Evolutionary conservation across 2,888 invertebrate genomes (phyloP), one percentile per base, ranked within the genome.

Genomic region (Tridacna gigas): DNA sequence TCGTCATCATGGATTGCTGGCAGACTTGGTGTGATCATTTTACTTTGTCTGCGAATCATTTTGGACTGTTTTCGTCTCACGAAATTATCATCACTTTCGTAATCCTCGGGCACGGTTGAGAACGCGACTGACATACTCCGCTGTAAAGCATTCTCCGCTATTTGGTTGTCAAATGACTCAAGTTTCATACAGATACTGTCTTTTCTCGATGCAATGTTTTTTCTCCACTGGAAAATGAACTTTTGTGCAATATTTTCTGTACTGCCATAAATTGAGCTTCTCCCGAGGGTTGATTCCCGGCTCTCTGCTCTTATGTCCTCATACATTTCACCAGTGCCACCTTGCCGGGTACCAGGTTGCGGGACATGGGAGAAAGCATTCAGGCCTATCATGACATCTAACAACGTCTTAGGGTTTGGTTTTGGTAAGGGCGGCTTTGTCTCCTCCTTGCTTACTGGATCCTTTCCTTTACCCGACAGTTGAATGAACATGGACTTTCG

Each of bases 401-500:
- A 66, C 45, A 87, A 60, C 25, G 87, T 82, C 61, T 81, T 79
- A 0, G 87, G 79, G 26, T 79, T 87, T 13, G 87, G 84, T 77
- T 74, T 83, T 12, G 84, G 84, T 25, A 80, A 45, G 9, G 79
- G 67, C 51, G 76, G 22, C 45, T 77, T 73, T 13, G 69, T 60
- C 7, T 71, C 60, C 26, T 75, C 69, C 37, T 65, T 61, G 18
- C 48, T 63, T 12, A 65, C 79, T 18, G 56, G 22, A 18, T 77
- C 76, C 15, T 75, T 73, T 2, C 86, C 87, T 37, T 61, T 65
- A 15, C 86, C 86, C 37, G 78, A 48, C 20, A 87, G 61, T 45
- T 89, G 90, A 26, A 90, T 56, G 75, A 86, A 89, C 66, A 90
- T 82, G 0, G 90, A 90, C 28, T 86, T 81, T 60, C 83, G 78